Base-by-base conservation (phyloP, 2,888 invertebrate genomes). In the Bruchidius siliquastri region DNA sequence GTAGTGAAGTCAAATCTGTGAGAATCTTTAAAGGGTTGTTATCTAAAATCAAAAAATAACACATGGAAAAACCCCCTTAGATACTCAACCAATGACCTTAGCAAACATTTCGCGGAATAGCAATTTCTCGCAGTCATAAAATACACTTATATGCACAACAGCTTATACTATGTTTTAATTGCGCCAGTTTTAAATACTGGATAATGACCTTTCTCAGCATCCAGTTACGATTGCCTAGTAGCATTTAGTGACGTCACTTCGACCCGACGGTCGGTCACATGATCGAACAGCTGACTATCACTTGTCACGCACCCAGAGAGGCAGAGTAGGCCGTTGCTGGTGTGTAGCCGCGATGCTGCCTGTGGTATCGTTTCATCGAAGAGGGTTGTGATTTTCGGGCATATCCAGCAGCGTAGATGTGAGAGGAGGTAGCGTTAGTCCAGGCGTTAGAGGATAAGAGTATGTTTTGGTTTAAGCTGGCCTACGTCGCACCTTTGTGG, bases 281-380 rank as follows among this genome's bases (percentile, higher is more conserved):
- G 83, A 83, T 79, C 74, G 74, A 79, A 82, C 85, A 85, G 85
- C 85, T 85, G 85, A 85, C 82, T 83, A 81, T 82, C 81, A 80
- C 80, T 81, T 81, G 83, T 82, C 84, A 84, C 84, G 84, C 84
- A 82, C 79, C 77, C 77, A 73, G 75, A 73, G 49, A 49, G 49
- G 10, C 18, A 13, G 49, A 49, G 49, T 49, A 49, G 49, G 49
- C 49, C 18, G 49, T 49, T 3, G 13, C 3, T 49, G 18, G 1
- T 4, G 18, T 49, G 49, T 49, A 30, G 30, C 30, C 30, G 30
- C 30, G 4, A 8, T 8, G 30, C 30, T 30, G 30, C 8, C n/a
- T 30, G 30, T 8, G 30, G 30, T 3, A 30, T 30, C 30, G 30
- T 49, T 49, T 49, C 49, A 13, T 1, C 8, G 10, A 49, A 49